These are phyloP conservation scores for Ormyrus pomaceus DNA, from an alignment of 2,888 invertebrate species.

Conservation along the genomic window DNA sequence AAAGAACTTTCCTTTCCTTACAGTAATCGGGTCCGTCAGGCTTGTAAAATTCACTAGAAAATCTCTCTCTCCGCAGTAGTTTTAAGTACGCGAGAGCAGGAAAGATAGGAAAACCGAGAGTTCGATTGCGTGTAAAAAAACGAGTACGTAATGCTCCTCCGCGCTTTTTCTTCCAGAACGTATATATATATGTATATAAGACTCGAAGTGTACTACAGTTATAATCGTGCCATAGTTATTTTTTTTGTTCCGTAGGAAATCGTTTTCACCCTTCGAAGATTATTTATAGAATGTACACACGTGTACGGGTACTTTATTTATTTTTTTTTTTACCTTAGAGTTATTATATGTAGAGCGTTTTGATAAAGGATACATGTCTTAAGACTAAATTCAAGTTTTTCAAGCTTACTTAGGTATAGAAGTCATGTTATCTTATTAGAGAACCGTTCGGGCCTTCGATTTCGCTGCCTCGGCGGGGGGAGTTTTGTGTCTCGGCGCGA, in stretches of 20 bases:
- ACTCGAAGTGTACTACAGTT: too few species aligned
- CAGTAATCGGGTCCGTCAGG: too few species aligned
- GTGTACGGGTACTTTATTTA: conserved; percentile 25
- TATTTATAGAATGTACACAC: conserved; percentile 13
- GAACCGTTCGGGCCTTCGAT: conserved; percentile 50
- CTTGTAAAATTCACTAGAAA: too few species aligned
- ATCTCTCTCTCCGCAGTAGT: too few species aligned
- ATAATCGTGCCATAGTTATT: too few species aligned
- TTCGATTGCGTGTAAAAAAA: not conserved
- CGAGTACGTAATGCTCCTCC: not conserved
- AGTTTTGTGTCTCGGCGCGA: too few species aligned
- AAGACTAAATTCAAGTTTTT: conserved; percentile 33
- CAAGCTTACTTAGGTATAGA: conserved; percentile 10
- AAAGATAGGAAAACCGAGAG: too few species aligned
- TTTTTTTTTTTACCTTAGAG: not conserved
- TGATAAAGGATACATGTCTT: conserved; percentile 56
- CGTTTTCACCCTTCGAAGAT: too few species aligned
- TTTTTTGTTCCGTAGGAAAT: not conserved
- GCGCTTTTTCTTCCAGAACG: not conserved
- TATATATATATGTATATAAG: too few species aligned
- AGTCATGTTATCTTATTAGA: conserved; percentile 45
- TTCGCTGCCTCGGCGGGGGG: not conserved
- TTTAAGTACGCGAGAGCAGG: too few species aligned
- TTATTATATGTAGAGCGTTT: conserved; percentile 44
- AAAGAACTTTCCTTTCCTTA: too few species aligned